These are phyloP conservation scores for Canis aureus DNA, from an alignment of 2,113 vertebrate genomes.

Conservation along the genomic window DNA sequence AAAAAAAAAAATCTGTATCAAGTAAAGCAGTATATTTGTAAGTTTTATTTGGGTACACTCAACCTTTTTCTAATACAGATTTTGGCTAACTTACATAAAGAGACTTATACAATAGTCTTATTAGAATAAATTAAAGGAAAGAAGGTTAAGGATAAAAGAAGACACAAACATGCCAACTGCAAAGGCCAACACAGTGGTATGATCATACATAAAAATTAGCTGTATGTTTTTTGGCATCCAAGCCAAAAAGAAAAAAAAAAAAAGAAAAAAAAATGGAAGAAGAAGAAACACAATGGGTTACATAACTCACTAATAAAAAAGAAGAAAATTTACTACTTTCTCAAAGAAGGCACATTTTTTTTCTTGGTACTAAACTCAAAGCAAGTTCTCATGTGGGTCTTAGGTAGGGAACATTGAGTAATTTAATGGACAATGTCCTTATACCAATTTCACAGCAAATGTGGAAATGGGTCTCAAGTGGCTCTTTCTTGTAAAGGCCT, in stretches of 20 bases:
- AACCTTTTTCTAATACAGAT: neutral
- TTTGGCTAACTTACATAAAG: neutral
- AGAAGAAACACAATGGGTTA: conserved; percentile 19
- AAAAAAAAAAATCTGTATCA: neutral
- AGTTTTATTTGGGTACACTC: neutral
- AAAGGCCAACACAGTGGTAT: neutral
- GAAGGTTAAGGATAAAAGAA: neutral
- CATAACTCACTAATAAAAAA: conserved; percentile 51
- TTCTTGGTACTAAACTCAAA: conserved; percentile 42
- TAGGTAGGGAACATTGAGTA: conserved; percentile 67
- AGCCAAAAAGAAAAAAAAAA: neutral
- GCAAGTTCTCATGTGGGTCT: conserved; percentile 61
- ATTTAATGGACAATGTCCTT: conserved; percentile 67
- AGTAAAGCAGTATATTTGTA: neutral
- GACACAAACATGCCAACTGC: neutral
- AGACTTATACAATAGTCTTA: neutral
- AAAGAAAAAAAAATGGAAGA: neutral
- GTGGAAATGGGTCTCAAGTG: conserved; percentile 50
- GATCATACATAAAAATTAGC: neutral
- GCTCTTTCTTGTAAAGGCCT: conserved; percentile 49
- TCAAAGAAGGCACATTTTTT: conserved; percentile 48
- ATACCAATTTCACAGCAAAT: conserved; percentile 63
- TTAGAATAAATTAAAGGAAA: conserved; percentile 33
- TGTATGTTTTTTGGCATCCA: neutral
- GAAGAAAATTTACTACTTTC: conserved; percentile 60